Base-by-base conservation (phyloP, 2,797 vertebrate genomes). In the Anguilla pacifica region DNA sequence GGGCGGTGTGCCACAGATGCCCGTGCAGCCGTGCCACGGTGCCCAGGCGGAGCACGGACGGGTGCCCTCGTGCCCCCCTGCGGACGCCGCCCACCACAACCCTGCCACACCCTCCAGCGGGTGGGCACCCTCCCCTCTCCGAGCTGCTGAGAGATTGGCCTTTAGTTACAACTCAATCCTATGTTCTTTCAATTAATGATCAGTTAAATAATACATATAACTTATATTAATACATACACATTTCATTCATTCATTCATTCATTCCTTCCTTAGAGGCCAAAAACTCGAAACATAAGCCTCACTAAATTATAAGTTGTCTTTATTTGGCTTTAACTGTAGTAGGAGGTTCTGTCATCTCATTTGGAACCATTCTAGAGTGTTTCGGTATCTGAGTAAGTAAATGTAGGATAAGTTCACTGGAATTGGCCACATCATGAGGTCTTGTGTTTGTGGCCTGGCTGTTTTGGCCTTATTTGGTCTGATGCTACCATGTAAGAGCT, bases 41-140 rank as follows among this genome's bases (percentile, higher is more conserved):
- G 89, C 95, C 90, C 97, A 96, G 92, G 97, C 97, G 86, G 97
- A 97, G 85, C 95, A 96, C 82, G 96, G 97, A 89, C 96, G 90
- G 93, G 93, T 83, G 90, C 90, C 89, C 86, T 96, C 92, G 90
- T 97, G 94, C 90, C 96, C 90, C 89, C 89, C 95, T 64, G 88
- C 94, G 51, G 97, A 99, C 6, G 92, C 93, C 87, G 92, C 92
- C 87, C 96, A 95, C 88, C 96, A 95, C 4, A 90, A 92, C 85
- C 92, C 95, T 35, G 96, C 95, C 94, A 97, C 97, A 1, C 97
- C 97, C n/a, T 97, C 96, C 87, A 97, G 96, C 95, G 98, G 97
- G 98, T 99, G 90, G 3, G 88, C 83, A 59, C 84, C 84, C 17
- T 51, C 59, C 13, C 35, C 2, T 57, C 25, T 15, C 81, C 25